Conservation (phyloP, 1,140 invertebrate species). For the Paramacrobiotus metropolitanus region DNA sequence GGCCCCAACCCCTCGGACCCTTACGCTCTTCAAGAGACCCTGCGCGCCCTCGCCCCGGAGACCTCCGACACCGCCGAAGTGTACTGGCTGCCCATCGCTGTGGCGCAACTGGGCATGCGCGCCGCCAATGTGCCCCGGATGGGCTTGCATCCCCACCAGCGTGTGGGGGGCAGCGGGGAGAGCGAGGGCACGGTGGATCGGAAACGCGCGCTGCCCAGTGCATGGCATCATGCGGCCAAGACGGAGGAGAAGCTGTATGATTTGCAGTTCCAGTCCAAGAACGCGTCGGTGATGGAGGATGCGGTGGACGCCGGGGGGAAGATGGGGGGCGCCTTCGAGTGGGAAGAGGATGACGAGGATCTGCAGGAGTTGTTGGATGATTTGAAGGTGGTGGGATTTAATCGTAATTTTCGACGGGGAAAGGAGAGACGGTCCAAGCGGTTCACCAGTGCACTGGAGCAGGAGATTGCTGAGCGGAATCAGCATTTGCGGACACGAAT, state of each 20-base stretch:
- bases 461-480: not conserved
- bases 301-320: not conserved
- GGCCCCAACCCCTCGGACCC: too few species aligned
- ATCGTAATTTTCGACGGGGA: not conserved
- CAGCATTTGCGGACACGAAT: not conserved
- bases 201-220: not conserved
- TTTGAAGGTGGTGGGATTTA: not conserved
- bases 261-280: not conserved
- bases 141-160: not conserved
- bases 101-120: not conserved
- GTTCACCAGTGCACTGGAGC: not conserved
- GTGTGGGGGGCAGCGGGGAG: not conserved
- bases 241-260: constrained; percentile 5
- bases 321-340: not conserved
- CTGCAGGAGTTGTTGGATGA: constrained; percentile 5
- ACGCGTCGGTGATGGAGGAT: not conserved
- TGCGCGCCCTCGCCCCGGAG: too few species aligned
- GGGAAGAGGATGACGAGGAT: not conserved
- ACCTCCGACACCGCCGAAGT: too few species aligned
- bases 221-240: not conserved
- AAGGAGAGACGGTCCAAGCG: not conserved
- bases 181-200: not conserved
- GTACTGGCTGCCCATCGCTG: not conserved
- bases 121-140: not conserved
- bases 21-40: too few species aligned